Percentiles rank a stretch among this genome's conserved stretches.
These are phyloP conservation scores for Callitettix versicolor DNA, from an alignment of 1,140 invertebrate genomes.

Conservation along the genomic window DNA sequence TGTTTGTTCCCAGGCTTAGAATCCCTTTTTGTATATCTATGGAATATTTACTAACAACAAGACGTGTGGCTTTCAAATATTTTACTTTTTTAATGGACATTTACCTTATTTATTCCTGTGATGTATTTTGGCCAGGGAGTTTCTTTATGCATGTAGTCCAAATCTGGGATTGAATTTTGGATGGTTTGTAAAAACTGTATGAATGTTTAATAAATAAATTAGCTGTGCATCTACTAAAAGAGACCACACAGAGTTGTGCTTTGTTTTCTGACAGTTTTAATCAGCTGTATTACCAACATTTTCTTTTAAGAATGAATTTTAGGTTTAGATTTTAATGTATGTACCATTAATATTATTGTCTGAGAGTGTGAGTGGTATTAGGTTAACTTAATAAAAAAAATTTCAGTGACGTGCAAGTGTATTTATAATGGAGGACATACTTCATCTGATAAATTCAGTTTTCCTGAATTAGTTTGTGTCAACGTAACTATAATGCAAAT, in stretches of 20 bases:
- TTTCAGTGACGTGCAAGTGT: not conserved
- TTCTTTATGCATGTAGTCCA: constrained; percentile 13
- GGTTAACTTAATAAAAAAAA: constrained; percentile 10
- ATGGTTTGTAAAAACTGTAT: constrained; percentile 14
- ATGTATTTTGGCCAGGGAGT: constrained; percentile 10
- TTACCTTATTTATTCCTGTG: constrained; percentile 18
- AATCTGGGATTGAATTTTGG: constrained; percentile 12
- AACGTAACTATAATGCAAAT: not conserved
- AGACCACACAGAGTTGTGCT: not conserved
- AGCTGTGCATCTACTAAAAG: too few species aligned
- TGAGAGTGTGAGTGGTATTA: constrained; percentile 14
- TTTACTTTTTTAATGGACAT: constrained; percentile 19
- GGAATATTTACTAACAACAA: constrained; percentile 19
- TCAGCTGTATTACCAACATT: constrained; percentile 19
- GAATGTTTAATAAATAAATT: constrained; percentile 3
- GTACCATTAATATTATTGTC: constrained; percentile 22
- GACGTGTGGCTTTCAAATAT: constrained; percentile 17
- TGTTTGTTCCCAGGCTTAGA: constrained; percentile 1
- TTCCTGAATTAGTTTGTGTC: not conserved
- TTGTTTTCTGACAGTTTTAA: constrained; percentile 11
- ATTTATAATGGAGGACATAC: not conserved
- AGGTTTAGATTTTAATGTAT: constrained; percentile 24
- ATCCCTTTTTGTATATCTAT: constrained; percentile 19
- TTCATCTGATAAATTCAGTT: not conserved
- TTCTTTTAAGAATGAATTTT: constrained; percentile 23